These are phyloP conservation scores for Phengaris arion DNA, from an alignment of 2,888 invertebrate species.

Conservation along the genomic window DNA sequence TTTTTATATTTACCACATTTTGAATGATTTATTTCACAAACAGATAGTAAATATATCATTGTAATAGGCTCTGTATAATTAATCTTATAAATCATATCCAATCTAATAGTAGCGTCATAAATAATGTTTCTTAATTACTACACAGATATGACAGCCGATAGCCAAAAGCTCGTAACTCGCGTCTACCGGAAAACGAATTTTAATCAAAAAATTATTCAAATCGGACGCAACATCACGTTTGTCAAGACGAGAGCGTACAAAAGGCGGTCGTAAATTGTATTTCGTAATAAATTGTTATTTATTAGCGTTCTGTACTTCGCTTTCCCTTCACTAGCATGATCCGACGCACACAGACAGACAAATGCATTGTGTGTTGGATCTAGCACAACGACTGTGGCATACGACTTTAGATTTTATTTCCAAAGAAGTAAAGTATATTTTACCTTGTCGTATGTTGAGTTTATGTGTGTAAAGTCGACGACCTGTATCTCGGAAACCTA, in stretches of 20 bases:
- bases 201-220: conserved; percentile 27
- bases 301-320: conserved; percentile 1
- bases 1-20: not conserved
- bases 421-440: conserved; percentile 30
- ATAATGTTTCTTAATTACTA: not conserved
- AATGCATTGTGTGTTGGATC: conserved; percentile 23
- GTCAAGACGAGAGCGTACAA: conserved; percentile 9
- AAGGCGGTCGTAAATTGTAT: conserved; percentile 4
- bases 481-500: conserved; percentile 69
- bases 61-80: not conserved
- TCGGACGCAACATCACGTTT: not conserved
- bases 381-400: not conserved
- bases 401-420: conserved; percentile 45
- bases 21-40: not conserved
- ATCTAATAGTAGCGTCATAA: not conserved
- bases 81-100: not conserved
- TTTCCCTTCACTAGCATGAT: conserved; percentile 41
- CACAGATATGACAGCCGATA: conserved; percentile 30
- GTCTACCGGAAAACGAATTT: conserved; percentile 6
- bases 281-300: conserved; percentile 9
- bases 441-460: conserved; percentile 41
- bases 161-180: conserved; percentile 19
- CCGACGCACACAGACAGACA: conserved; percentile 40
- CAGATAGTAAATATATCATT: not conserved
- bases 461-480: conserved; percentile 61